phyloP scores from a whole-genome alignment of 2,797 vertebrate species.

The Enteromius thamalakanensis region DNA sequence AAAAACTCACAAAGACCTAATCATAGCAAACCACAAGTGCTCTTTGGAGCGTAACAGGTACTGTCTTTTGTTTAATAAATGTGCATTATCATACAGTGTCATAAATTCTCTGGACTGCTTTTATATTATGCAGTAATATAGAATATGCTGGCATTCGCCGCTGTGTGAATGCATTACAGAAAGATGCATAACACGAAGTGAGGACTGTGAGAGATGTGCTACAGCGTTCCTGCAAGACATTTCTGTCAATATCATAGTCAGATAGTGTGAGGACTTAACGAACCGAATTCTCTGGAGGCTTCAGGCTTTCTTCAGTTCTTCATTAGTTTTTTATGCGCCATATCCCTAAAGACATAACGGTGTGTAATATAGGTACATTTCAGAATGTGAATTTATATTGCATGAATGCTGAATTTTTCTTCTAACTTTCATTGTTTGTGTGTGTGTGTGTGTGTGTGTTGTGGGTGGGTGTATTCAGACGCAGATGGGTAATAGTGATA shows the following conservation, averaged over 20 bases:
- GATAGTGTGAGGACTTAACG: conserved; percentile 50
- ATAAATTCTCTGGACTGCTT: conserved; percentile 12
- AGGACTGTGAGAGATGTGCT: conserved; percentile 32
- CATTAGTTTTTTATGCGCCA: conserved; percentile 41
- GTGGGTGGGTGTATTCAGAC: conserved; percentile 47
- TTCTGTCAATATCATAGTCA: conserved; percentile 41
- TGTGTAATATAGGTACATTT: conserved; percentile 37
- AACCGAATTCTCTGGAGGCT: conserved; percentile 41
- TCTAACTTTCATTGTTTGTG: conserved; percentile 36
- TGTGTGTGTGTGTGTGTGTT: conserved; percentile 36
- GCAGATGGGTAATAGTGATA: conserved; percentile 57
- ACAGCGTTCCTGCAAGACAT: conserved; percentile 33
- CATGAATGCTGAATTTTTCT: conserved; percentile 27
- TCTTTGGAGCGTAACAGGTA: background rate
- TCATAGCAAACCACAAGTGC: background rate
- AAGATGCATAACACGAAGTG: conserved; percentile 22
- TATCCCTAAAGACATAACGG: conserved; percentile 36
- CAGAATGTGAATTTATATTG: conserved; percentile 43
- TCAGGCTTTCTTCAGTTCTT: conserved; percentile 44
- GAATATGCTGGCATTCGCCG: background rate
- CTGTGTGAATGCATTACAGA: conserved; percentile 30
- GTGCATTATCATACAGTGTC: background rate
- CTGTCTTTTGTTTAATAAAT: conserved; percentile 3
- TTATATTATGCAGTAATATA: background rate
- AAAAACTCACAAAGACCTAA: background rate